Conservation (phyloP, 2,797 vertebrate genomes). For the Aselliscus stoliczkanus region DNA sequence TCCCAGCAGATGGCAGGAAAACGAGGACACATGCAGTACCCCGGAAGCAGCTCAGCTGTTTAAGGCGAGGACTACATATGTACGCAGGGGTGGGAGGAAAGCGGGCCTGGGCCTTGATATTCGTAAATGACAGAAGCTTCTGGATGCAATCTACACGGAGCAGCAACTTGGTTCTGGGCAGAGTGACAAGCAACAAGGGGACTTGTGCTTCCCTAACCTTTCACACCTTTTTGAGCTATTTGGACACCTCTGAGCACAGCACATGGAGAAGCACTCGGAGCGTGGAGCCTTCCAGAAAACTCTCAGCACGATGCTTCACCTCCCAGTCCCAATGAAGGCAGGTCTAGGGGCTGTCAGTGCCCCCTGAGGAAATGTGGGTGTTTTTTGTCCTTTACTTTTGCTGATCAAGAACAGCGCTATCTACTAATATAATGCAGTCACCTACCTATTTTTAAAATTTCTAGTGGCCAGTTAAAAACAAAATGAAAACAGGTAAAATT, state of each 20-base stretch:
- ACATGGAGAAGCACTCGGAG: neutral
- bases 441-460: neutral
- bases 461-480: neutral
- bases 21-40: no score
- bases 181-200: neutral
- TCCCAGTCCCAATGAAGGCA: neutral
- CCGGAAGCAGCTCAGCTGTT: no score
- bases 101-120: neutral
- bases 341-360: accelerated
- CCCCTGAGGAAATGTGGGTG: neutral
- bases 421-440: neutral
- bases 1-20: neutral
- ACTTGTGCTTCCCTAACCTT: neutral
- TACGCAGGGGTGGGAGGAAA: no score
- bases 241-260: accelerated
- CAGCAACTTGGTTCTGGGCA: accelerated
- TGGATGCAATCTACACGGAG: neutral
- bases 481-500: neutral
- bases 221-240: no score
- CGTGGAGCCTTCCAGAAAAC: neutral
- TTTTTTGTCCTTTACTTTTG: neutral
- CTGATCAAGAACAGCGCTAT: accelerated
- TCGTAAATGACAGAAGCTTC: neutral
- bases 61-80: no score
- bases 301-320: neutral